Evolutionary conservation across 2,113 vertebrate genomes (phyloP), one percentile per base, ranked within the genome.

Genomic region (Antechinus flavipes): DNA sequence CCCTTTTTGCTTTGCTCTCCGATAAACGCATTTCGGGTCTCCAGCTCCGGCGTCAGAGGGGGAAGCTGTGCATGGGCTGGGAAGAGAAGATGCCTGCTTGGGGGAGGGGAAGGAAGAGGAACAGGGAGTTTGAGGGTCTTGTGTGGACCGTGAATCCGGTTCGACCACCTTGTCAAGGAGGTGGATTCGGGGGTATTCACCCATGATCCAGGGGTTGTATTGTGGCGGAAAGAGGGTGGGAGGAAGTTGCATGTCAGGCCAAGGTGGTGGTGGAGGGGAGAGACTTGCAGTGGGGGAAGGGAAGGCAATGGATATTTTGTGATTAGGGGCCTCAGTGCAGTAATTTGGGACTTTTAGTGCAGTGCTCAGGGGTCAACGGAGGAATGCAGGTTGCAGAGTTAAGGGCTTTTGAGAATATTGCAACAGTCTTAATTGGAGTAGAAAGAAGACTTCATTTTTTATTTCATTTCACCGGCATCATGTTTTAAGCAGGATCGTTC

Each of bases 81-180:
- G 94, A 92, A 54, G 90, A 96, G 95, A 96, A 94, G 98, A 98
- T 98, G 97, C 97, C 96, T 68, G 91, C 89, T 94, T 93, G 97
- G 98, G 98, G 97, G 97, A 97, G 96, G 97, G 98, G 97, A 94
- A 89, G 90, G 92, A 96, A 94, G 96, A 89, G 92, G 76, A 89
- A 46, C 58, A 55, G 11, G 58, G 97, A 92, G 95, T 92, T 84
- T 61, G 54, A 91, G 97, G 93, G 95, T 97, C 49, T 95, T 16
- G 10, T 54, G 94, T 94, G 76, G 95, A 96, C 91, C 89, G 23
- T 14, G 12, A 90, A 42, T 58, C n/a, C 35, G 91, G 52, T 54
- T 91, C 61, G 93, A 54, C 30, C 52, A 92, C 53, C 89, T 16
- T 91, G 56, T 52, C 47, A 42, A 55, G 54, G 5, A 92, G 14